These are phyloP conservation scores for Tenthredo scrophulariae DNA, from an alignment of 2,888 invertebrate species.

Conservation along the genomic window DNA sequence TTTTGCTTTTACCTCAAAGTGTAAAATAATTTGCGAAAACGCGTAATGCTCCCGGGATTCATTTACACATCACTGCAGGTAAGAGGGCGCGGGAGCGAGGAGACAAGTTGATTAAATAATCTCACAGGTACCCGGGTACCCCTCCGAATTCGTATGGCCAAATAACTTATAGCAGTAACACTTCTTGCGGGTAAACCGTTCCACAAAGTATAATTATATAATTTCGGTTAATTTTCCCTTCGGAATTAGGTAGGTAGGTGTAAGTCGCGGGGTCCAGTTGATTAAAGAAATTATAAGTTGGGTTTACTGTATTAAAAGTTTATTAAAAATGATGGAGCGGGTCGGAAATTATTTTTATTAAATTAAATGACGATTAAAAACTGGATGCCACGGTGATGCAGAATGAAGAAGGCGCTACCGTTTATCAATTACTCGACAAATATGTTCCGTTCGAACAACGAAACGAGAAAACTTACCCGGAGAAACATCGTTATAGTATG, in stretches of 20 bases:
- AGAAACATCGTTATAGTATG: neutral
- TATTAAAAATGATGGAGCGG: neutral
- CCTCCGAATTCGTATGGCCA: neutral
- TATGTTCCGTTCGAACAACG: neutral
- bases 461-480: neutral
- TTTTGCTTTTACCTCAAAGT: neutral
- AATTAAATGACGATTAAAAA: neutral
- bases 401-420: neutral
- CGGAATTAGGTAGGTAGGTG: neutral
- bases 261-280: too few species aligned
- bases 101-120: constrained; percentile 19
- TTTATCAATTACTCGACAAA: neutral
- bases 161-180: neutral
- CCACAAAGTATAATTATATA: neutral
- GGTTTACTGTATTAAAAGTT: neutral
- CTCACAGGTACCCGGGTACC: neutral
- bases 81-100: neutral
- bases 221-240: neutral
- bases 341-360: neutral
- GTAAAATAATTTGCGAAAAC: neutral
- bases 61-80: neutral
- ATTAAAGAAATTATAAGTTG: neutral
- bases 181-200: neutral
- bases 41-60: neutral
- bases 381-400: neutral